Evolutionary conservation across 2,888 invertebrate genomes (phyloP), one percentile per base, ranked within the genome.

Genomic region (Labia minor): DNA sequence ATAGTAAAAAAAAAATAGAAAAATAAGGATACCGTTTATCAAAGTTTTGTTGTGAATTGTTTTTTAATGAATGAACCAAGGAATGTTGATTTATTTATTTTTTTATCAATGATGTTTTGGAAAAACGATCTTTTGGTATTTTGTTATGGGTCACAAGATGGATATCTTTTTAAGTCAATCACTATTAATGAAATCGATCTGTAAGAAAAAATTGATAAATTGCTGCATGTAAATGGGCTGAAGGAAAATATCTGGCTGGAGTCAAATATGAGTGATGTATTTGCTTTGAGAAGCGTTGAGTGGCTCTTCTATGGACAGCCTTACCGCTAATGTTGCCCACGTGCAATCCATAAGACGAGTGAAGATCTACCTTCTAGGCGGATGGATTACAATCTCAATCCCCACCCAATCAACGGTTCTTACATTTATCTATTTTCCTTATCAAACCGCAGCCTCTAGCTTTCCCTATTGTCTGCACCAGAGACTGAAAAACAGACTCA

Each of bases 351-450:
- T 2, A 16, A 49, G 49, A 8, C 26, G 26, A 14, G 6, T 49
- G 49, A 2, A 14, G 14, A 49, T n/a, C n/a, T 16, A 49, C 49
- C 49, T 49, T 16, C 49, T 2, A 49, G 3, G 49, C 49, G 49
- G 49, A 49, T 49, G 6, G n/a, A 14, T n/a, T 4, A 3, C 49
- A 16, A 49, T 49, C 49, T 14, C 49, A 49, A 49, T 49, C 49
- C 2, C 49, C 49, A 49, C 14, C 49, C 49, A 49, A 49, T 49
- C 49, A 49, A 49, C 14, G 49, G 6, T 14, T 4, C 49, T 49
- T 49, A 49, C 49, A 49, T 49, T 49, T 49, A 49, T 49, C 49
- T 49, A 49, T 49, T 49, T 49, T 49, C 49, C 49, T 49, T 49
- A 49, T 49, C 49, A 14, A 49, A 49, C 49, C 49, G 49, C 49